Evolutionary conservation across 2,797 vertebrate genomes (phyloP), one percentile per base, ranked within the genome.

Genomic region (Lepus townsendii): DNA sequence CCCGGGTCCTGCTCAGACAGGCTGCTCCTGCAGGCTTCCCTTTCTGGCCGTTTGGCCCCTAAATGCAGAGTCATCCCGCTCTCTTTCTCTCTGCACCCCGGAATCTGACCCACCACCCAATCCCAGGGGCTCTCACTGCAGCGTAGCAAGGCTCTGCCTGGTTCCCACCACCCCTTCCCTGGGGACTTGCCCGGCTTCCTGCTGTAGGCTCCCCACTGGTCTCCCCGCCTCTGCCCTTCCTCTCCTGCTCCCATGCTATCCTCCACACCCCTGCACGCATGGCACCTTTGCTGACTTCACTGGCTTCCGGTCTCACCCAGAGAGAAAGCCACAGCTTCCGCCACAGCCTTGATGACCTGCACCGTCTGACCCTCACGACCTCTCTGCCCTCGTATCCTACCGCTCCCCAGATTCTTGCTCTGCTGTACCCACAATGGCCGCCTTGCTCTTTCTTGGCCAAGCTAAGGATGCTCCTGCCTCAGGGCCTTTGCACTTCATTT

Each of bases 401-500:
- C 3, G 50, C 8, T 85, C 5, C 42, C 1, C 38, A 1, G 1
- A 4, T 5, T n/a, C 12, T 71, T 66, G 7, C 65, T 42, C 47
- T 32, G 38, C 75, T 68, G 65, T 32, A 62, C 54, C 35, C 16
- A 27, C 26, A 24, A 35, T 17, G 57, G 65, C 14, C 14, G 60
- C n/a, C 35, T 71, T 16, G 65, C 19, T 38, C 17, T 54, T 52
- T 57, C 66, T 83, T 73, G 47, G 42, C 30, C n/a, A 35, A 72
- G 22, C 9, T 57, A 30, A 50, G 35, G 14, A 35, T 0, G 5
- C 20, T 26, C 16, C 76, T 83, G 90, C 47, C 82, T 52, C 95
- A 83, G 80, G 60, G 30, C 84, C 89, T 94, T 65, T 72, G 76
- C 35, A 38, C 42, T 19, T 91, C 35, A 32, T 42, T 19, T 91